Percentiles rank a stretch among this genome's conserved stretches.
Conservation (phyloP, 2,888 invertebrate genomes). For the Tetranychus truncatus region DNA sequence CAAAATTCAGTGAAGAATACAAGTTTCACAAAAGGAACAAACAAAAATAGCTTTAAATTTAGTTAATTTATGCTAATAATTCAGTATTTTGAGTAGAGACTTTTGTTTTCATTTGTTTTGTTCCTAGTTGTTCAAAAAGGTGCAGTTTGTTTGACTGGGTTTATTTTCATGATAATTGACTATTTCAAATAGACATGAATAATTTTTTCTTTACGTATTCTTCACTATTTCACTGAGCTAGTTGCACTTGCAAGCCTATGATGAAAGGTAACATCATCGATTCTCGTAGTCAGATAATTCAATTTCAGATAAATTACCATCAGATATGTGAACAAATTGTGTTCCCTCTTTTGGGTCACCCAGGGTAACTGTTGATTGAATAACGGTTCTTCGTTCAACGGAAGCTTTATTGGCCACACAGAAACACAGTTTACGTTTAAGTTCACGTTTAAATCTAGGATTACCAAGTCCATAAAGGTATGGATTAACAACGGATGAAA, state of each 20-base stretch:
- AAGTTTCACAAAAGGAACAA: too few relatives aligned
- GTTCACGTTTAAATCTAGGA: constrained; percentile 30
- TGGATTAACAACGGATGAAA: constrained; percentile 36
- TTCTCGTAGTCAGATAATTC: constrained; percentile 7
- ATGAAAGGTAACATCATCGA: neutral
- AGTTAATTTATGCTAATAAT: too few relatives aligned
- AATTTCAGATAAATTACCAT: constrained; percentile 9
- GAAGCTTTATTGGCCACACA: neutral
- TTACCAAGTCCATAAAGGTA: constrained; percentile 36
- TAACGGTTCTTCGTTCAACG: neutral
- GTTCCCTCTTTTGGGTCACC: neutral
- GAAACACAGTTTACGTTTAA: constrained; percentile 10
- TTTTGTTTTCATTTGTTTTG: too few relatives aligned
- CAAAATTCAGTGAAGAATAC: too few relatives aligned
- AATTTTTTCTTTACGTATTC: too few relatives aligned
- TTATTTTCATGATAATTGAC: too few relatives aligned
- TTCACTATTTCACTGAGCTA: too few relatives aligned
- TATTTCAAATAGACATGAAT: too few relatives aligned
- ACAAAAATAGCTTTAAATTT: too few relatives aligned
- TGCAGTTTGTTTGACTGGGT: too few relatives aligned
- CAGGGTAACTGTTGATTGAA: neutral
- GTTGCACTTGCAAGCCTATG: neutral
- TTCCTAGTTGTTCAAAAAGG: too few relatives aligned
- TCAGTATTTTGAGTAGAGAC: too few relatives aligned
- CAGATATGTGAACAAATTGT: constrained; percentile 7